Evolutionary conservation across 1,140 invertebrate genomes (phyloP), one percentile per base, ranked within the genome.

Genomic region (Wiebesia pumilae): DNA sequence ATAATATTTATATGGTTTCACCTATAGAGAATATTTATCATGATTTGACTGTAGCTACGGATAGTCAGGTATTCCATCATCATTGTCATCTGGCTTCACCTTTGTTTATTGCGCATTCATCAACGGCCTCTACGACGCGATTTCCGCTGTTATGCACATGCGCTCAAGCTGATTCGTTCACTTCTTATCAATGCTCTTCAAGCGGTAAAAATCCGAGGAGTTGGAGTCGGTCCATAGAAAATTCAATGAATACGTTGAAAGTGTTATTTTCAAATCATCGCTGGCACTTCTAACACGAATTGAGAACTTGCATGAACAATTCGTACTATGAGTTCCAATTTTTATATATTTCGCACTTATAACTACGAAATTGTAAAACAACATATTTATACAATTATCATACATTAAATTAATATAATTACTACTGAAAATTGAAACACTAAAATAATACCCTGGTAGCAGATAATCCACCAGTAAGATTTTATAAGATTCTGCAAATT

Each of bases 1-100:
- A 93, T 92, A 92, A 90, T 92, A 92, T 93, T 92, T 92, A 91
- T 92, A 90, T 90, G 81, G 81, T 87, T 83, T 87, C 75, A 71
- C 81, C 81, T 87, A 87, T 83, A 73, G 79, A 83, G 81, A 87
- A 84, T 84, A 87, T 84, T 80, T 84, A 81, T 84, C 82, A 81
- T 83, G 77, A 87, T 79, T 87, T 71, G 58, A 62, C 78, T 83
- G 82, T 87, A 87, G 65, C 65, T 87, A 88, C 83, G 85, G 88
- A 75, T 83, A 87, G 43, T 88, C 83, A 87, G 88, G 82, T 87
- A 79, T 85, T 67, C 81, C 62, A 81, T 80, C 67, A 77, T 86
- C 85, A 65, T 77, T 69, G 38, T 85, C 67, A 73, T 47, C 75
- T 81, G 67, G 62, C 75, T 80, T 43, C 62, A 81, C 67, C 62